Base-by-base conservation (phyloP, 1,140 invertebrate species). In the Saccostrea glomerata region DNA sequence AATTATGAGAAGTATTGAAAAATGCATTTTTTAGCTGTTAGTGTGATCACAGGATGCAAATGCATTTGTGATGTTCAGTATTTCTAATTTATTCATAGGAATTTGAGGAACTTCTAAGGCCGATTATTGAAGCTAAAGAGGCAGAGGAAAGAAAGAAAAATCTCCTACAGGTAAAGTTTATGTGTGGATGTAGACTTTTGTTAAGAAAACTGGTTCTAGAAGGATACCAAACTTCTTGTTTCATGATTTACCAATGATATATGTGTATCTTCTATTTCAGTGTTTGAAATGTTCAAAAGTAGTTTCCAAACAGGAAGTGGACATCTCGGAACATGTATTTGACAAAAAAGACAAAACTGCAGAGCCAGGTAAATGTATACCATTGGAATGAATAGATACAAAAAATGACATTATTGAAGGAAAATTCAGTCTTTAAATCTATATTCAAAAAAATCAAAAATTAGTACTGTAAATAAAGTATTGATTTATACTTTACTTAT, bases 281-380 rank as follows among this genome's bases (percentile, higher is more conserved):
- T 93, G 92, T 88, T 47, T 93, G 55, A 93, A 93, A 84, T 93
- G 92, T 89, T 90, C 90, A 13, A 58, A 89, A 25, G 82, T 91
- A 66, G 92, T 92, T 85, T 40, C 82, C 6, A 88, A 90, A 40
- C 40, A 40, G 20, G 73, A 86, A 9, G 84, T 87, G 58, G 86
- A 88, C 54, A 25, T 84, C 1, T 56, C 54, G 23, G 82, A 87
- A 47, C 20, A 73, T 23, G 13, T 70, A 5, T 77, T 63, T 30
- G 60, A 73, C 15, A 88, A 73, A 25, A 85, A 23, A 30, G 40
- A 84, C n/a, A 36, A 85, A n/a, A 85, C 15, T 25, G 40, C 66
- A 56, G n/a, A 25, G 2, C 23, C 36, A 70, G 63, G 55, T 70
- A 15, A n/a, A n/a, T n/a, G n/a, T n/a, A 47, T 47, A 6, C 6